Evolutionary conservation across 35 echinoderm and acorn worm genomes (phyloP), one percentile per base, ranked within the genome.

Genomic region (Eucidaris tribuloides): DNA sequence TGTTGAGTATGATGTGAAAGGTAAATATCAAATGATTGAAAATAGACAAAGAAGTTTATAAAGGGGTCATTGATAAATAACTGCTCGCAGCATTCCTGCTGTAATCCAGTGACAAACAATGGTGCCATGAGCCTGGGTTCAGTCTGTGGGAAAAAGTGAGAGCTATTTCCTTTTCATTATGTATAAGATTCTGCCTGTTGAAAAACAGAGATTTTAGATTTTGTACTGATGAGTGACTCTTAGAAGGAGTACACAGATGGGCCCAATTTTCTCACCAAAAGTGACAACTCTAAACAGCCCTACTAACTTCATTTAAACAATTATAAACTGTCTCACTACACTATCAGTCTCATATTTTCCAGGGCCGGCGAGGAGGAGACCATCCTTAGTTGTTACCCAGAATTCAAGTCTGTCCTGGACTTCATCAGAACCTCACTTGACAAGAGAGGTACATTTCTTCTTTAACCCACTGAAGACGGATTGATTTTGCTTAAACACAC

Each of bases 361-460:
- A 87, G 84, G 85, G 85, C 5, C 78, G 76, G 60, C 22, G 77
- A 88, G 39, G 85, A 88, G 46, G 85, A 77, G 36, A 80, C 85
- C 18, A 65, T 88, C 19, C 58, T 88, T 23, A 88, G 85, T 41
- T 56, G 74, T 37, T 83, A 87, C 43, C 90, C 90, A 36, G 85
- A 86, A 55, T 87, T 92, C 68, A 92, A 87, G 44, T 71, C 87
- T 60, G 90, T 92, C 7, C 66, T 92, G 22, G 90, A 92, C 58
- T 92, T 87, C 58, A 55, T 92, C 24, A 92, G 87, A 39, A 87
- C 77, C 84, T 30, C 84, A 82, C 24, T 46, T 92, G 24, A 55
- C 87, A 7, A 81, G 62, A 87, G 48, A 82, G 84, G 90, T 92
- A 83, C 42, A 46, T 19, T 49, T 79, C 41, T 14, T 14, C 11